Evolutionary conservation across 2,797 vertebrate species (phyloP), one percentile per base, ranked within the genome.

Genomic region (Acrocephalus scirpaceus): DNA sequence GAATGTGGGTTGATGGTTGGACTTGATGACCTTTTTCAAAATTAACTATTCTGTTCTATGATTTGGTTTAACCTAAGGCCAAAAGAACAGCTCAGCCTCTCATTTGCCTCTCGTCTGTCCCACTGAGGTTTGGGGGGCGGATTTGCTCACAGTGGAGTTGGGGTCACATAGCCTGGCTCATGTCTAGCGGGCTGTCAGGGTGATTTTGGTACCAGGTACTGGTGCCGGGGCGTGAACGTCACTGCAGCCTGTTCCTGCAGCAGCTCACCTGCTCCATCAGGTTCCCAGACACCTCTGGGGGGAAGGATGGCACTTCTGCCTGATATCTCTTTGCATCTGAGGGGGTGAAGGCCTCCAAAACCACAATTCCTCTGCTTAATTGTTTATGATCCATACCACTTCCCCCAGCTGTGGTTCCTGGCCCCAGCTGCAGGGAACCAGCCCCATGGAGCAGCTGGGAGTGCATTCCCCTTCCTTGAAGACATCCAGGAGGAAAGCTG

Each of bases 371-470:
- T 12, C 58, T 62, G 50, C 34, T 30, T 70, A 74, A 76, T 70
- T 70, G 88, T 61, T 93, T 75, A 30, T 0, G 4, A 79, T 80
- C 38, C 8, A 1, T 48, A 38, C 57, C 54, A 14, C 71, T 92
- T 79, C 16, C 30, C 85, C 69, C 93, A 96, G 90, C 89, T 94
- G 83, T n/a, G 83, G 13, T n/a, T 80, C 58, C n/a, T 78, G 74
- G 70, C 58, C 81, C 70, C 85, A 70, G 58, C 57, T 96, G 88
- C 29, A 50, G 60, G 51, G 11, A 76, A 7, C 3, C 44, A 36
- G 53, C 48, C 54, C 6, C 1, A 7, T 62, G 58, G 40, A 76
- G 65, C 78, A 90, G 78, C 79, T 90, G 65, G 73, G 73, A 86
- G 71, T 2, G 4, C 72, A 2, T 38, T 60, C 47, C 72, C 54